A percentile compares a stretch with the other conserved stretches of the same genome.
Evolutionary conservation across 1,140 invertebrate genomes (phyloP).

Genomic region (Eulimnadia texana): DNA sequence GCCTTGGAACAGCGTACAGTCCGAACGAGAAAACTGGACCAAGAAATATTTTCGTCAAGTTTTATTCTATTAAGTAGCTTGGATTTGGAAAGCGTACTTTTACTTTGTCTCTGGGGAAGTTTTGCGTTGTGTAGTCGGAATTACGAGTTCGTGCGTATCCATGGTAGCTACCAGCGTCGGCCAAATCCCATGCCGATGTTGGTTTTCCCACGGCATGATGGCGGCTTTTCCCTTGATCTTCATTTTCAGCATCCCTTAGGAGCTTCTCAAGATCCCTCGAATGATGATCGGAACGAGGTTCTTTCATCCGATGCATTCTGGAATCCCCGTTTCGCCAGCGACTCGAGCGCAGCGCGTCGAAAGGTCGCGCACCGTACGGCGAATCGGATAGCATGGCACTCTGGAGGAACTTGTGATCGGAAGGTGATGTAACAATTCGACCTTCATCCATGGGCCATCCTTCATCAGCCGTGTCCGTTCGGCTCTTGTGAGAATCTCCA

Average conservation of each 20-base stretch:
- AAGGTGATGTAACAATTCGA: background rate
- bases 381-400: background rate
- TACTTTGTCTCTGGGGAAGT: background rate
- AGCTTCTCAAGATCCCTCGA: background rate
- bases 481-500: constrained; percentile 28
- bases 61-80: too few relatives aligned
- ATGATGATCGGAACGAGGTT: background rate
- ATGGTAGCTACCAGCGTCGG: too few relatives aligned
- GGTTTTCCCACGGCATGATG: background rate
- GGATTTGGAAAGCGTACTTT: too few relatives aligned
- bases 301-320: background rate
- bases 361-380: background rate
- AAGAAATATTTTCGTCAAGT: too few relatives aligned
- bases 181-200: too few relatives aligned
- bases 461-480: background rate
- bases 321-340: background rate
- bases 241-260: background rate
- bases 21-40: background rate
- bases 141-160: background rate
- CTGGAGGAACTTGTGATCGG: background rate
- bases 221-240: background rate
- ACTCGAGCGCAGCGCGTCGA: background rate
- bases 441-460: background rate
- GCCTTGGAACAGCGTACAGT: background rate
- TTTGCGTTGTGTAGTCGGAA: background rate